These are phyloP conservation scores for Rosalia funebris DNA, from an alignment of 2,888 invertebrate genomes.

Conservation along the genomic window DNA sequence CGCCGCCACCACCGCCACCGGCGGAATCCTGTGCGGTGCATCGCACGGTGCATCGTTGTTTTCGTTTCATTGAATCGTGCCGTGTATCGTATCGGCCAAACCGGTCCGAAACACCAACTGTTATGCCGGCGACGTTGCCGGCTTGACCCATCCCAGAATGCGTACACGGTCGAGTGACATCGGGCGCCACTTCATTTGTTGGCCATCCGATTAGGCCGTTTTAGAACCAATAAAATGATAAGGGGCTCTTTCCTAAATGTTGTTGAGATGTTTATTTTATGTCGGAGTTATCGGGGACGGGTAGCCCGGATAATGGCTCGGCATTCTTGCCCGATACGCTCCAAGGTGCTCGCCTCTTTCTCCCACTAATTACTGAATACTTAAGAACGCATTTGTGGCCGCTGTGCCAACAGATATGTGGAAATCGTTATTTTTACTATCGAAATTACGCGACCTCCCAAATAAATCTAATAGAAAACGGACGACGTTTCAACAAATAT, in stretches of 20 bases:
- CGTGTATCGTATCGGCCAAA: conserved; percentile 39
- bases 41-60: conserved; percentile 37
- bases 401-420: not conserved
- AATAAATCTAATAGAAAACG: no score
- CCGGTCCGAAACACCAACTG: conserved; percentile 48
- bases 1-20: no score
- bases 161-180: conserved; percentile 13
- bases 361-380: not conserved
- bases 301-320: conserved; percentile 11
- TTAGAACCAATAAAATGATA: conserved; percentile 8
- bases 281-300: conserved; percentile 9
- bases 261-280: conserved; percentile 10
- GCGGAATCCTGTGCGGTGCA: conserved; percentile 35
- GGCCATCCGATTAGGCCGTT: conserved; percentile 12
- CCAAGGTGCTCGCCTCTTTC: not conserved
- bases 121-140: conserved; percentile 37
- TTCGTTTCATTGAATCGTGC: conserved; percentile 40
- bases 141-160: conserved; percentile 23
- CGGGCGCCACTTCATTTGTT: conserved; percentile 17
- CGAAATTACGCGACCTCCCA: not conserved
- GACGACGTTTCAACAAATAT: no score
- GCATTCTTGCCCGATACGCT: conserved; percentile 10
- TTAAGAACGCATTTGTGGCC: not conserved
- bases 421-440: not conserved
- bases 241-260: conserved; percentile 8